These are phyloP conservation scores for Ciconia nigra DNA, from an alignment of 2,797 vertebrate genomes.

Conservation along the genomic window DNA sequence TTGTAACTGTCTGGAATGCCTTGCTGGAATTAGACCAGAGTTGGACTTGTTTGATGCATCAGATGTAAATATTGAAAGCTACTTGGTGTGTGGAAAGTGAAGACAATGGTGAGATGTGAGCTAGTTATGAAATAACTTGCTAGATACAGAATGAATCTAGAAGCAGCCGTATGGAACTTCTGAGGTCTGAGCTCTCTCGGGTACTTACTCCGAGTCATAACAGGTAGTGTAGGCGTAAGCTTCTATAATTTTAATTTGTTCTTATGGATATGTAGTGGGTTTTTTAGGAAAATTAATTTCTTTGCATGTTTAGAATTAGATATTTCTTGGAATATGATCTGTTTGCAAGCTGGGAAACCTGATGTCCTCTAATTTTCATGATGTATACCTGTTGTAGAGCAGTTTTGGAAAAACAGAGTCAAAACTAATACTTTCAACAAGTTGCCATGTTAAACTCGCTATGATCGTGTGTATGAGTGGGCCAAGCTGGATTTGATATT, in stretches of 20 bases:
- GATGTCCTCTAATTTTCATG: not conserved
- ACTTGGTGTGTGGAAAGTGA: not conserved
- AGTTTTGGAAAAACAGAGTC: not conserved
- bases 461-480: rapidly evolving
- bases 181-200: not conserved
- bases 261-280: not conserved
- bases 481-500: not conserved
- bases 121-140: not conserved
- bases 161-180: not conserved
- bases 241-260: not conserved
- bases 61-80: not conserved
- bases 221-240: not conserved
- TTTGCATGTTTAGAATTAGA: not conserved
- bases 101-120: not conserved
- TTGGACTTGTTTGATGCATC: not conserved
- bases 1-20: not conserved
- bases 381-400: not conserved
- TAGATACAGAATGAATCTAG: not conserved
- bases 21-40: not conserved
- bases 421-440: not conserved
- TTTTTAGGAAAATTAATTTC: not conserved
- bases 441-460: not conserved
- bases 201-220: not conserved
- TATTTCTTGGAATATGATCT: not conserved
- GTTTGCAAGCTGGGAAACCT: not conserved